Evolutionary conservation across 2,113 vertebrate genomes (phyloP), one percentile per base, ranked within the genome.

Genomic region (Tupaia tana): DNA sequence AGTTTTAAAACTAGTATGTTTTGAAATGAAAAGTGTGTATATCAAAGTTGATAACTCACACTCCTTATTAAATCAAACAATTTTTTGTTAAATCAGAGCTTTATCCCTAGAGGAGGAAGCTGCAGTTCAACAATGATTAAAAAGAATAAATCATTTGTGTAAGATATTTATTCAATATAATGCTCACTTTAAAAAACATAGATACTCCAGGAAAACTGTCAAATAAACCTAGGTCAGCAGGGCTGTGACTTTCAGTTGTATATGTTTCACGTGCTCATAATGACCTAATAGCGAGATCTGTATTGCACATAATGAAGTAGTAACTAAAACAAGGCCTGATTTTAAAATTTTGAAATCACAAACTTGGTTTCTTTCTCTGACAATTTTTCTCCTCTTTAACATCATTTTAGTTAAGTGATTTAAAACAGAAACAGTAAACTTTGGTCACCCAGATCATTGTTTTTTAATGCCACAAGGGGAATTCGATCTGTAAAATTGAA

Each of bases 171-270:
- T 86, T 97, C 94, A 93, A 85, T 93, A 94, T 95, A 96, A 78
- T 95, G 89, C 92, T 95, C 90, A 27, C 94, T 86, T 97, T 92
- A 89, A 96, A 98, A 97, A 95, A 11, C 18, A 96, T 27, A 94
- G 31, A 91, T n/a, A 90, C 0, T 96, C 54, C 89, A 88, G 5
- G 89, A 96, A 92, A 87, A 86, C 54, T 67, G 27, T 71, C 69
- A 96, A 93, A 75, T 91, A 22, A 73, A 96, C 31, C 22, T 80
- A 78, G 89, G 52, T 27, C 92, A 78, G 24, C 96, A 93, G 79
- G 27, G 63, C 73, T 92, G 25, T 96, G 97, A 97, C 94, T 85
- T 96, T 63, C 61, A 95, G 81, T 18, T 92, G 94, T 79, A 15
- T 71, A 89, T 95, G n/a, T 96, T 89, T 97, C 89, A 96, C 87